Base-by-base conservation (phyloP, 2,888 invertebrate species). In the Diaphora mendica region DNA sequence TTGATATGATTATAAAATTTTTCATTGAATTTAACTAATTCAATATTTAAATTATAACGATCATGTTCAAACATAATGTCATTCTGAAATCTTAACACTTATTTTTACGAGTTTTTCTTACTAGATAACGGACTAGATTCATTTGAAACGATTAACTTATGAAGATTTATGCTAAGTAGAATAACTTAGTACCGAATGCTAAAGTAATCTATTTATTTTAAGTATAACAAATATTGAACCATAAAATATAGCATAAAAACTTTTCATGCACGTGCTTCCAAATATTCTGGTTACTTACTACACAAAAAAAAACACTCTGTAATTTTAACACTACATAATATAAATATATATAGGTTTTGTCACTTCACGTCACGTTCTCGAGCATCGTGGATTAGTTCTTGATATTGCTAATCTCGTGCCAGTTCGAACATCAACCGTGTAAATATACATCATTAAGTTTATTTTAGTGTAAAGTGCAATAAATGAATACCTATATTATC, bases 331-430 rank as follows among this genome's bases (percentile, higher is more conserved):
- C 39, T 39, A 39, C 11, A 39, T 69, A 59, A 76, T 75, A 78
- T 78, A 4, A 39, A 39, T 73, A 75, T n/a, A n/a, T n/a, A 80
- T 74, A 75, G 82, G 77, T 81, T 82, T 77, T 82, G 79, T 77
- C 81, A 82, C 84, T 79, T 79, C 79, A 79, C 77, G 77, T 81
- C 84, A 82, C 80, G 76, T 81, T 75, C 75, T 79, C 71, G 73
- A 70, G 76, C 69, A 72, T 62, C 70, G 72, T 68, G 80, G 82
- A 83, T 84, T 84, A 84, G 80, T 83, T 78, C 77, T 77, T 84
- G 79, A 84, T 82, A 79, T 79, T 75, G 2, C 64, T 70, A 68
- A 72, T 64, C 68, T 76, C n/a, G 65, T 71, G 68, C 71, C 64
- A 77, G 68, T 73, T 73, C 39, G 72, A 76, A 72, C 33, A 70